Conservation (phyloP, 2,113 vertebrate species). For the Mormyrus iriodes region DNA sequence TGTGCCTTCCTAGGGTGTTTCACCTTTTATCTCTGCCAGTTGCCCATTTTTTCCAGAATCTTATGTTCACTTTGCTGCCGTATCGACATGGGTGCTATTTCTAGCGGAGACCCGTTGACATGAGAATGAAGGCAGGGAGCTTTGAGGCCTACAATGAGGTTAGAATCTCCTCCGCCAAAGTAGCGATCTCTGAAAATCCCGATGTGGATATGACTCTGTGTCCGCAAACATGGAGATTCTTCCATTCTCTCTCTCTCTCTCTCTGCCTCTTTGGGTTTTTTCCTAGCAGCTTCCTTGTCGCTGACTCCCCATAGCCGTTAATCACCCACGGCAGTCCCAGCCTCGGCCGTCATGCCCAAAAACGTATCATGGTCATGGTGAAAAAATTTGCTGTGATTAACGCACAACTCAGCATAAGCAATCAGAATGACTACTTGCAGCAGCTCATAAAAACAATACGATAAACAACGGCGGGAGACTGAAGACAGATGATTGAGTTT, state of each 20-base stretch:
- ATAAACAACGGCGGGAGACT: conserved; percentile 28
- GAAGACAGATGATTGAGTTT: conserved; percentile 31
- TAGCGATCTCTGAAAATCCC: neutral
- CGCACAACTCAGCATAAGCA: conserved; percentile 27
- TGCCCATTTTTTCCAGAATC: neutral
- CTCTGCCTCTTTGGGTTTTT: conserved; percentile 14
- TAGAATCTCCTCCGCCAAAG: neutral
- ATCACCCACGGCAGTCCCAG: conserved; percentile 27
- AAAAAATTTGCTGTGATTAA: conserved; percentile 43
- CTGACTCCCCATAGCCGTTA: neutral
- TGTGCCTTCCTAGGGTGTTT: neutral
- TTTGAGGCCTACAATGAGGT: neutral
- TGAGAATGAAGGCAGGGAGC: neutral
- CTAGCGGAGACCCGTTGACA: neutral
- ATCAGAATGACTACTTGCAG: conserved; percentile 28
- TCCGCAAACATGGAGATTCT: neutral
- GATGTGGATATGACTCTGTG: neutral
- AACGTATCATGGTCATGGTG: conserved; percentile 35
- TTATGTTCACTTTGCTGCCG: neutral
- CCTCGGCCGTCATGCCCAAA: conserved; percentile 26
- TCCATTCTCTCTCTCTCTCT: conserved; percentile 1
- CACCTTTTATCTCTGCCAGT: neutral
- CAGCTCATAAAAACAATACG: conserved; percentile 37
- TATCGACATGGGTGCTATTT: neutral
- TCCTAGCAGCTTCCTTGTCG: neutral